Evolutionary conservation across 2,888 invertebrate genomes (phyloP).

Genomic region (Volucella zonaria): DNA sequence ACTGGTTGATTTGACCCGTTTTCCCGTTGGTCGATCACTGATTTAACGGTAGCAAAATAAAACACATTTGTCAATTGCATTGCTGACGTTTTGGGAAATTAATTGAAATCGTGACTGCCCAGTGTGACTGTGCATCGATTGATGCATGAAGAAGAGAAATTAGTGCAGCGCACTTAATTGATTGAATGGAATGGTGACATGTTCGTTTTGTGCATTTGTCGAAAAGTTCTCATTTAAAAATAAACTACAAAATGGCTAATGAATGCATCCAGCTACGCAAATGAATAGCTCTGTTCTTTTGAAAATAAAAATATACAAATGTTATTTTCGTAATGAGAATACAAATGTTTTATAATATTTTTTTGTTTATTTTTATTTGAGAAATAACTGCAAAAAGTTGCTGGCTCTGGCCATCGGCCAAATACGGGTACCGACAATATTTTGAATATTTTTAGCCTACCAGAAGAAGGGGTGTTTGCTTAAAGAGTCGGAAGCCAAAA

Average conservation of each 20-base stretch:
- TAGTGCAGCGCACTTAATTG: constrained; percentile 11
- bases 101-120: constrained; percentile 2
- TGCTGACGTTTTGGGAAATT: background rate
- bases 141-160: constrained; percentile 20
- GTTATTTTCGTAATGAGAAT: too few species aligned
- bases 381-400: background rate
- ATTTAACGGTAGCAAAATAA: constrained; percentile 5
- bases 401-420: constrained; percentile 16
- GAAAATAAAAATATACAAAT: background rate
- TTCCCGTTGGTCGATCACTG: background rate
- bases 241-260: too few species aligned
- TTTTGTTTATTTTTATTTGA: background rate
- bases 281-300: background rate
- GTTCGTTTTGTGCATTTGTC: too few species aligned
- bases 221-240: too few species aligned
- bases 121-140: constrained; percentile 8
- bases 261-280: background rate
- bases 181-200: background rate
- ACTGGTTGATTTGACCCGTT: background rate
- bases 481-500: background rate
- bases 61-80: constrained; percentile 13
- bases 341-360: background rate
- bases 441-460: constrained; percentile 18
- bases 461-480: background rate
- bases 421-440: background rate